Evolutionary conservation across 2,113 vertebrate genomes (phyloP).

Genomic region (Salvelinus fontinalis): DNA sequence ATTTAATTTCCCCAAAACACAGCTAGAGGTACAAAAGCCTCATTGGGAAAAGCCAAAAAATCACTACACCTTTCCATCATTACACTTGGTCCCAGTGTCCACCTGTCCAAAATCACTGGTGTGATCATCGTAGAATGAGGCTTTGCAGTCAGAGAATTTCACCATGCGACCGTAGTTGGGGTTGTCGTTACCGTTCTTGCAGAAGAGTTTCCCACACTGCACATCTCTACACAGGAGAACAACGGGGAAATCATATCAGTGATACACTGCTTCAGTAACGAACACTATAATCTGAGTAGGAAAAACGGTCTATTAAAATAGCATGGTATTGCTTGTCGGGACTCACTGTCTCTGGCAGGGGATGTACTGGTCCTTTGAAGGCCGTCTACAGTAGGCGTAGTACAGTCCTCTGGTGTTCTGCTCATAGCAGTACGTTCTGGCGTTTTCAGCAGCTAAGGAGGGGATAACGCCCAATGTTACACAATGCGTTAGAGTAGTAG

Average conservation of each 20-base stretch:
- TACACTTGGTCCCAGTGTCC: slow-evolving; percentile 82
- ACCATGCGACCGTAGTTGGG: slow-evolving; percentile 74
- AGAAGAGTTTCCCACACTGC: slow-evolving; percentile 87
- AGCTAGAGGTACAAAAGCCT: neutral
- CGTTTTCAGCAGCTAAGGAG: slow-evolving; percentile 57
- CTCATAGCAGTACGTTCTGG: slow-evolving; percentile 34
- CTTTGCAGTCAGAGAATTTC: slow-evolving; percentile 68
- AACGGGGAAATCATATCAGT: neutral
- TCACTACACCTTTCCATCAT: slow-evolving; percentile 61
- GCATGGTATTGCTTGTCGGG: neutral
- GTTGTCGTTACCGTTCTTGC: slow-evolving; percentile 53
- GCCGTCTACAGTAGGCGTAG: slow-evolving; percentile 68
- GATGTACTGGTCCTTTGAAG: slow-evolving; percentile 5
- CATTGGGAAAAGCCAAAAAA: neutral
- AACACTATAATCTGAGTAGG: neutral
- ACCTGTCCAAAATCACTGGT: slow-evolving; percentile 76
- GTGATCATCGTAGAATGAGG: slow-evolving; percentile 64
- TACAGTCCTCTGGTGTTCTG: slow-evolving; percentile 61
- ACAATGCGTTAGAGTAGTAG: neutral
- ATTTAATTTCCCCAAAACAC: too few relatives aligned
- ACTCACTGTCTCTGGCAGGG: slow-evolving; percentile 70
- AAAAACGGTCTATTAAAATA: neutral
- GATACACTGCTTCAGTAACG: neutral
- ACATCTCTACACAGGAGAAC: slow-evolving; percentile 68
- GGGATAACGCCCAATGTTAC: neutral